phyloP scores from a whole-genome alignment of 2,113 vertebrate genomes.

The Apodemus speciosus region DNA sequence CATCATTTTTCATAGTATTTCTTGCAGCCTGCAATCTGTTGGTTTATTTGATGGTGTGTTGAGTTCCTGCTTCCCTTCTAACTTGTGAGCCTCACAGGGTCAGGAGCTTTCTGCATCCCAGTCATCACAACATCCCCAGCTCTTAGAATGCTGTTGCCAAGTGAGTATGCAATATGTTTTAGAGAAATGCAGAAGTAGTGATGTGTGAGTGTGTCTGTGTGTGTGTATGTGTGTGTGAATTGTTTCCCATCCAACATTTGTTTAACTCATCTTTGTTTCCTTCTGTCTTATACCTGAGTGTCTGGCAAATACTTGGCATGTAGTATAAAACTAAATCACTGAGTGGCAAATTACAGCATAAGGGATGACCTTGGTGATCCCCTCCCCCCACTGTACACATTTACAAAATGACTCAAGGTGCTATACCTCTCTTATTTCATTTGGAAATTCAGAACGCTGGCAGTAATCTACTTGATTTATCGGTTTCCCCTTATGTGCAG shows the following conservation, averaged over 20 bases:
- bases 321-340: slow-evolving; percentile 42
- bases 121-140: background rate
- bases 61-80: background rate
- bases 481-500: slow-evolving; percentile 52
- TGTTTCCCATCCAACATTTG: background rate
- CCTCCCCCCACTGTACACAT: slow-evolving; percentile 52
- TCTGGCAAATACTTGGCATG: background rate
- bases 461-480: slow-evolving; percentile 77
- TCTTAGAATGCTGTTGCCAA: background rate
- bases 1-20: background rate
- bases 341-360: slow-evolving; percentile 41
- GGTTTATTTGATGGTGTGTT: background rate
- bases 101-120: background rate
- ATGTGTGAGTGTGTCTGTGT: background rate
- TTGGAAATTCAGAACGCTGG: slow-evolving; percentile 62
- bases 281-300: background rate
- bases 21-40: background rate
- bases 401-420: slow-evolving; percentile 71
- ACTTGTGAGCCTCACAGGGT: background rate
- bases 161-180: background rate
- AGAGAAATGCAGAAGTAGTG: background rate
- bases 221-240: background rate
- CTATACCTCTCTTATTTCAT: slow-evolving; percentile 70
- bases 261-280: background rate
- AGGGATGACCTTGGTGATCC: slow-evolving; percentile 64